phyloP scores from a whole-genome alignment of 2,113 vertebrate species.

The Centropus unirufus region DNA sequence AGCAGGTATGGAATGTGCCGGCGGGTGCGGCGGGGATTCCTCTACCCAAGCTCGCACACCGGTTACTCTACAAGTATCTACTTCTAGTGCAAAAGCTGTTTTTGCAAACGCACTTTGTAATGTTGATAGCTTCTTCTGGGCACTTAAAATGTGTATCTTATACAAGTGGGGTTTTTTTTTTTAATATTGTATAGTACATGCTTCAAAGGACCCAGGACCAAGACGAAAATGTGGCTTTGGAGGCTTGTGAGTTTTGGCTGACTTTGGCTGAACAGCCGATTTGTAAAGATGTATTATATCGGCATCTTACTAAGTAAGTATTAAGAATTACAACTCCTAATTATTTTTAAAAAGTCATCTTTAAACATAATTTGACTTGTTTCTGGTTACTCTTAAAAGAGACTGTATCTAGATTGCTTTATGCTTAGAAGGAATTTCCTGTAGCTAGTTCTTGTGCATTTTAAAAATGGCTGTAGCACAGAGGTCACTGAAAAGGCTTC shows the following conservation, averaged over 20 bases:
- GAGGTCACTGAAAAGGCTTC: not conserved
- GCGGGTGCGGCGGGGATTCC: no score
- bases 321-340: not conserved
- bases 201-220: conserved; percentile 94
- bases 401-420: not conserved
- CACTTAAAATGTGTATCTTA: not conserved
- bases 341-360: not conserved
- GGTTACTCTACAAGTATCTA: no score
- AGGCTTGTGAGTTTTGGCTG: conserved; percentile 98
- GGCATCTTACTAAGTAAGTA: conserved; percentile 92
- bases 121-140: not conserved
- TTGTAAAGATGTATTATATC: conserved; percentile 93
- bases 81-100: no score
- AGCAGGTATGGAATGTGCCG: no score
- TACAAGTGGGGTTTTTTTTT: not conserved
- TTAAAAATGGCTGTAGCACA: not conserved
- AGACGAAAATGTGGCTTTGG: conserved; percentile 96
- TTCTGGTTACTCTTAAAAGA: not conserved
- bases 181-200: conserved; percentile 86
- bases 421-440: not conserved
- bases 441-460: not conserved
- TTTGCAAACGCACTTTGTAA: not conserved
- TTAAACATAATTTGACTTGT: not conserved
- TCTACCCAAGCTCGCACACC: no score
- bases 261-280: conserved; percentile 95